Percentiles rank a stretch among this genome's conserved stretches.
Evolutionary conservation across 2,888 invertebrate genomes (phyloP).

Genomic region (Belgica antarctica): DNA sequence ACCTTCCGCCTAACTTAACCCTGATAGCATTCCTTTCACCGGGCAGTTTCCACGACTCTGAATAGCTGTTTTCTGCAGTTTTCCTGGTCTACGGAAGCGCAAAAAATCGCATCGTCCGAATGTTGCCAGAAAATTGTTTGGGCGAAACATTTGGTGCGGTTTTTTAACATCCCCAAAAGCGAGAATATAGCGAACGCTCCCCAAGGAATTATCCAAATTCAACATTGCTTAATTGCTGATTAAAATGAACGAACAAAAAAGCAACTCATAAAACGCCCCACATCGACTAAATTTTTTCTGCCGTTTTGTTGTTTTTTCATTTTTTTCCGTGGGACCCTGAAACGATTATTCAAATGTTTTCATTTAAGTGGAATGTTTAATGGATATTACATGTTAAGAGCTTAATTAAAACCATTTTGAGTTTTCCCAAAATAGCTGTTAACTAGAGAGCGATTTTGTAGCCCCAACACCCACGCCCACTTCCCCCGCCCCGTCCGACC

Average conservation of each 20-base stretch:
- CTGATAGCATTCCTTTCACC: too few species aligned
- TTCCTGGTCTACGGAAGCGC: too few species aligned
- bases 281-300: background rate
- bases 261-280: background rate
- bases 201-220: background rate
- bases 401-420: conserved; percentile 40
- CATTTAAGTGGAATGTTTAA: conserved; percentile 37
- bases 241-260: background rate
- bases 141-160: background rate
- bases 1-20: too few species aligned
- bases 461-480: background rate
- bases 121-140: background rate
- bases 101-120: background rate
- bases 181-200: background rate
- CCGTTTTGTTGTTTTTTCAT: conserved; percentile 15
- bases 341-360: conserved; percentile 41
- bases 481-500: too few species aligned
- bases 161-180: background rate
- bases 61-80: too few species aligned
- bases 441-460: background rate
- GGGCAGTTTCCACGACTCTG: too few species aligned
- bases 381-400: conserved; percentile 41
- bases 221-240: conserved; percentile 7
- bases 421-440: conserved; percentile 29
- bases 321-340: background rate